These are phyloP conservation scores for Protomyctophum bolini DNA, from an alignment of 2,113 vertebrate species.

Conservation along the genomic window DNA sequence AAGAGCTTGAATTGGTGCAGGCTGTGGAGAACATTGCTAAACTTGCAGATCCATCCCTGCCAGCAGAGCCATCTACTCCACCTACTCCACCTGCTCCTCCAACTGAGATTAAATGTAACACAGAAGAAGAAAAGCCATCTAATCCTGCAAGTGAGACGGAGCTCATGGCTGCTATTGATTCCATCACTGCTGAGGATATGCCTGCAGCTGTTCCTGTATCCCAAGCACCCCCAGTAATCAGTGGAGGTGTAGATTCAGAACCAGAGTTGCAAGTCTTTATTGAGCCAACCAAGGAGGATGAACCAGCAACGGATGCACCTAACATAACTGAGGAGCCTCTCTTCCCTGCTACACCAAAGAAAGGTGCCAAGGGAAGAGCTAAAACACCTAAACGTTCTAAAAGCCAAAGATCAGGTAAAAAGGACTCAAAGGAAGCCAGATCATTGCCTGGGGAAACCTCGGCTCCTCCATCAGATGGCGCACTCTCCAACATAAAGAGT, in stretches of 20 bases:
- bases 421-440: conserved; percentile 73
- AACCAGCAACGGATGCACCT: conserved; percentile 68
- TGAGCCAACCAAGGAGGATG: conserved; percentile 75
- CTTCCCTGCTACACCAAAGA: conserved; percentile 78
- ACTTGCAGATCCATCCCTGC: conserved; percentile 86
- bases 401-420: conserved; percentile 81
- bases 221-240: conserved; percentile 76
- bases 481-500: conserved; percentile 38
- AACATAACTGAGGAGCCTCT: conserved; percentile 77
- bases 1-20: conserved; percentile 90
- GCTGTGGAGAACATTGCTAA: conserved; percentile 94
- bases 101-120: conserved; percentile 67
- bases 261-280: conserved; percentile 59
- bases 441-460: conserved; percentile 62
- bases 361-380: conserved; percentile 81
- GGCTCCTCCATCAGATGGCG: conserved; percentile 41
- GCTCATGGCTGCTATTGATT: conserved; percentile 94
- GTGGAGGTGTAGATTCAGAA: conserved; percentile 75
- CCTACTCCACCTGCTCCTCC: conserved; percentile 56
- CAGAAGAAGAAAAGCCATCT: conserved; percentile 86
- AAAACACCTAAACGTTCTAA: conserved; percentile 82
- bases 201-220: conserved; percentile 62
- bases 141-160: conserved; percentile 92
- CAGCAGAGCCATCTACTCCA: conserved; percentile 61
- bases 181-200: conserved; percentile 87